Evolutionary conservation across 2,888 invertebrate species (phyloP).

Genomic region (Julus scanicus): DNA sequence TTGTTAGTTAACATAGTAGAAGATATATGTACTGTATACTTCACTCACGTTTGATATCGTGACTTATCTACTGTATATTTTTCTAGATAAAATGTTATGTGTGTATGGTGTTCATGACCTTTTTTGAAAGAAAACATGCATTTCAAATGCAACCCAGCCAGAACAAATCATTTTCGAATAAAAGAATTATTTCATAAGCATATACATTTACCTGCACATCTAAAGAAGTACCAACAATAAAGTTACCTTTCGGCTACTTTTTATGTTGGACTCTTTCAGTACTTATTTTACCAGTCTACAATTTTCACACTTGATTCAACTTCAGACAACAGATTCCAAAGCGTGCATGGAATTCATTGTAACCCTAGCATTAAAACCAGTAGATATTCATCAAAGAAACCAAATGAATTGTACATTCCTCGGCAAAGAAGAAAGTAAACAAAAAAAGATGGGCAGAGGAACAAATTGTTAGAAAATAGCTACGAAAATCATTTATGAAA

Average conservation of each 20-base stretch:
- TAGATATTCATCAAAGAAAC: not conserved
- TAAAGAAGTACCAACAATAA: not conserved
- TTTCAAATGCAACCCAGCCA: not conserved
- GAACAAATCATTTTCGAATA: not conserved
- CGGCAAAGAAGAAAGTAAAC: not conserved
- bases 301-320: not conserved
- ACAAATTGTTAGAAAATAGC: not conserved
- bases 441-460: not conserved
- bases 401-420: not conserved
- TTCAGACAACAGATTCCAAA: not conserved
- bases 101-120: not conserved
- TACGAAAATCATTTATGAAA: not conserved
- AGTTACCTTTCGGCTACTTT: conserved; percentile 13
- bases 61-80: not conserved
- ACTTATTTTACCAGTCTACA: not conserved
- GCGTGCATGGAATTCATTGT: not conserved
- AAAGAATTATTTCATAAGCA: not conserved
- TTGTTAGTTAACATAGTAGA: not conserved
- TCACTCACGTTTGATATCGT: conserved; percentile 20
- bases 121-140: not conserved
- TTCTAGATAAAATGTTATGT: not conserved
- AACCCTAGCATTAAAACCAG: not conserved
- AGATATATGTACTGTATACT: not conserved
- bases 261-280: not conserved
- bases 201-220: not conserved